Conservation (phyloP, 2,888 invertebrate genomes). For the Apocheima hispidaria region DNA sequence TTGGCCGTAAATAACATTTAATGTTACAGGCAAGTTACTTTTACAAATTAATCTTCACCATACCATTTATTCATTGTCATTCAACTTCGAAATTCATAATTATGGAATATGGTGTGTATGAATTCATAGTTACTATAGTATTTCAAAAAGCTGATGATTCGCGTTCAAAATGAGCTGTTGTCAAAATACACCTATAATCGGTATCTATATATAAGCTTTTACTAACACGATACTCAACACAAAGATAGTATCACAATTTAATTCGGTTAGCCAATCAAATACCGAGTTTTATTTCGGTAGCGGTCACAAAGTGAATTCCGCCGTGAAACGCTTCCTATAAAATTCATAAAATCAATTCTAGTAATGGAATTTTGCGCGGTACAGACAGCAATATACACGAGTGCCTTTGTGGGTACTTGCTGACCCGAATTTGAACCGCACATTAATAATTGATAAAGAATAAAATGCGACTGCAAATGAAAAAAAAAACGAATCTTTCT, state of each 20-base stretch:
- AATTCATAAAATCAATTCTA: constrained; percentile 41
- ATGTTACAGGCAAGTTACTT: no score
- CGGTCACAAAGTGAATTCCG: constrained; percentile 4
- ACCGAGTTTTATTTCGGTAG: constrained; percentile 15
- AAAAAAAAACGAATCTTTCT: background rate
- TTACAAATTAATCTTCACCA: no score
- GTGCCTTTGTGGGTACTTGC: constrained; percentile 28
- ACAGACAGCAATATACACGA: constrained; percentile 29
- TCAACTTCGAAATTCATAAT: no score
- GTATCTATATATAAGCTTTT: no score
- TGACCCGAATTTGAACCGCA: constrained; percentile 8
- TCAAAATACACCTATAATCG: no score
- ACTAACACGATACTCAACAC: background rate
- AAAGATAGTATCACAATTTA: constrained; percentile 12
- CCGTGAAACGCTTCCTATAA: constrained; percentile 29
- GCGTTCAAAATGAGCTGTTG: no score
- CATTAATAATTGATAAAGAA: constrained; percentile 19
- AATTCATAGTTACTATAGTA: no score
- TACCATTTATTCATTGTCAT: no score
- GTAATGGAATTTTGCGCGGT: constrained; percentile 37
- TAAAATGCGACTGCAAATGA: background rate
- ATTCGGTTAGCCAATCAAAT: constrained; percentile 7
- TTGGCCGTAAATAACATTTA: no score
- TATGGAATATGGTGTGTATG: no score
- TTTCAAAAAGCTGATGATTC: no score